Base-by-base conservation (phyloP, 2,113 vertebrate genomes). In the rat (Rattus norvegicus) region DNA sequence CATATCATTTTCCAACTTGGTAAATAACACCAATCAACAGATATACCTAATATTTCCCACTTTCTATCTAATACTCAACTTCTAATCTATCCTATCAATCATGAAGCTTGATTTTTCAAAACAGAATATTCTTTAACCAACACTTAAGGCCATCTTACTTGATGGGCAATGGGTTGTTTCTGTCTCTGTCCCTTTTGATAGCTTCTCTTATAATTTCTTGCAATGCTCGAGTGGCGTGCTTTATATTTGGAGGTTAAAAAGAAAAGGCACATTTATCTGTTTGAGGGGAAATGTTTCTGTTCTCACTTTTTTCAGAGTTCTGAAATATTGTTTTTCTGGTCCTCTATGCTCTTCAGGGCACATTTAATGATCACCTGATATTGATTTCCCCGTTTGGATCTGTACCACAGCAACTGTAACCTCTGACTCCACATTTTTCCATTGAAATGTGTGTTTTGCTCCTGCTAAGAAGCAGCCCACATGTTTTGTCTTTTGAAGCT, bases 401-500 rank as follows among this genome's bases (percentile, higher is more conserved):
- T 93, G 89, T 88, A 95, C 84, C 69, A 52, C n/a, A 92, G 88
- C 73, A 87, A 56, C 19, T 87, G n/a, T 96, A 83, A 97, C 92
- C 95, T 95, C 89, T 97, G 97, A 91, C 91, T 94, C 87, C 47
- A 65, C 61, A 33, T 94, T 95, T 97, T 94, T 70, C 59, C 92
- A 97, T 83, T 88, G 95, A 94, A 97, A 97, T 97, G 90, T 88
- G 11, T 95, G 47, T 93, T 97, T 95, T 65, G 54, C 36, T 95
- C 96, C 86, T 91, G 94, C 95, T 96, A 96, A 96, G 95, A 97
- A 95, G 80, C 83, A 96, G 43, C 91, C 95, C 69, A 95, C 47
- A 83, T 97, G 89, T 93, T 97, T 92, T 95, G 92, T 95, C 96
- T 96, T 97, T 96, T 97, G 86, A 97, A 97, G 93, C 69, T 95